Percentiles rank a stretch among this genome's conserved stretches.
Conservation (phyloP, 2,888 invertebrate genomes). For the Calameuta filiformis region DNA sequence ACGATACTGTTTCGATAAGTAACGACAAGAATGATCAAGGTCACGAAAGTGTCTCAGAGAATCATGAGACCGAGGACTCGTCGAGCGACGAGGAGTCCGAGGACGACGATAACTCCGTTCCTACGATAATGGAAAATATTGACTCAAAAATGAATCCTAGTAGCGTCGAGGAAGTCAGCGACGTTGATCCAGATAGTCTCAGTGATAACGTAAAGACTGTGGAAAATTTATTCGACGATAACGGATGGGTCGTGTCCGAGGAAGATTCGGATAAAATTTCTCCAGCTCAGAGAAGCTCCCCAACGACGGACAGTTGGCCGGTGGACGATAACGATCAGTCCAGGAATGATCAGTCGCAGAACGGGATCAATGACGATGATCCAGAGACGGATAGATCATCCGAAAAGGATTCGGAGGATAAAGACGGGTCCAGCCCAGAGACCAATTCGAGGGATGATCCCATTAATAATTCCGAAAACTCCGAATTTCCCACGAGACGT, state of each 20-base stretch:
- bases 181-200: slow-evolving; percentile 1
- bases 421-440: neutral
- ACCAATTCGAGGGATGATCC: neutral
- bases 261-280: slow-evolving; percentile 30
- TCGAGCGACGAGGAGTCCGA: slow-evolving; percentile 21
- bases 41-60: neutral
- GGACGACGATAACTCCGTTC: neutral
- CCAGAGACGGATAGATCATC: slow-evolving; percentile 7
- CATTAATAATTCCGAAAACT: neutral
- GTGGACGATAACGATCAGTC: neutral
- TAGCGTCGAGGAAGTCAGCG: neutral
- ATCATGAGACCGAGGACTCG: slow-evolving; percentile 14
- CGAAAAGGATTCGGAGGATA: slow-evolving; percentile 1
- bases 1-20: slow-evolving; percentile 8
- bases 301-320: neutral
- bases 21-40: slow-evolving; percentile 9
- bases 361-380: neutral
- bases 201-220: slow-evolving; percentile 26
- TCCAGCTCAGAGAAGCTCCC: neutral
- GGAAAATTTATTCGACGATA: slow-evolving; percentile 58
- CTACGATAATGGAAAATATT: slow-evolving; percentile 11
- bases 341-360: neutral
- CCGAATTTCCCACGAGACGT: neutral
- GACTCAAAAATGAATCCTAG: neutral
- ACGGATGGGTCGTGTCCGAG: slow-evolving; percentile 59